phyloP scores from a whole-genome alignment of 2,888 invertebrate genomes.

The Synanthedon vespiformis region DNA sequence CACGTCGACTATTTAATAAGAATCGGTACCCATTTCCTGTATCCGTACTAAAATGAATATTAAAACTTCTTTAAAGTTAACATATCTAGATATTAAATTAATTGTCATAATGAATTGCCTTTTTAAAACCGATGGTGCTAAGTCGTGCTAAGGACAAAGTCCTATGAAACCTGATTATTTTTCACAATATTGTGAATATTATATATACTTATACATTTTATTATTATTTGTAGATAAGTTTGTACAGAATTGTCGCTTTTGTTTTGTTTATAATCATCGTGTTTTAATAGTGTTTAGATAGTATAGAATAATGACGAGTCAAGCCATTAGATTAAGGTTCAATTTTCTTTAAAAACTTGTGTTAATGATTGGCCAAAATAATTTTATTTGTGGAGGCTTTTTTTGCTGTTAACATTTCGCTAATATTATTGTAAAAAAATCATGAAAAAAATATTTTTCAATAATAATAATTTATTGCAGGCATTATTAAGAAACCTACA shows the following conservation, averaged over 20 bases:
- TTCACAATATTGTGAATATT: conserved; percentile 52
- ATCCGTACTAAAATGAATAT: too few relatives aligned
- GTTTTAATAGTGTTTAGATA: conserved; percentile 28
- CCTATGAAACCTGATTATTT: conserved; percentile 29
- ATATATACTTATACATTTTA: conserved; percentile 20
- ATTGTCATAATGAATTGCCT: conserved; percentile 18
- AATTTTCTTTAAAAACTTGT: background rate
- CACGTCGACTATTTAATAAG: too few relatives aligned
- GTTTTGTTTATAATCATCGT: conserved; percentile 15
- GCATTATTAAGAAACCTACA: too few relatives aligned
- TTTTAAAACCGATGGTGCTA: conserved; percentile 53
- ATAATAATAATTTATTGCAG: background rate
- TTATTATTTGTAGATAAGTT: conserved; percentile 24
- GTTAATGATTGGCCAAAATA: too few relatives aligned
- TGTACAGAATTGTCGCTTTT: conserved; percentile 43
- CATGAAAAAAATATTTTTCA: background rate
- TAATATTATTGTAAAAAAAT: background rate
- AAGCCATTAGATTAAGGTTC: conserved; percentile 61
- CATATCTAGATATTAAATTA: background rate
- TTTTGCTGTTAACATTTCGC: too few relatives aligned
- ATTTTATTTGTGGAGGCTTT: background rate
- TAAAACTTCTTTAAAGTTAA: too few relatives aligned
- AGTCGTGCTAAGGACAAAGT: conserved; percentile 61
- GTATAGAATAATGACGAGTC: conserved; percentile 57
- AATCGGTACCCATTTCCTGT: too few relatives aligned